phyloP scores from a whole-genome alignment of 2,113 vertebrate species.

The Peromyscus californicus region DNA sequence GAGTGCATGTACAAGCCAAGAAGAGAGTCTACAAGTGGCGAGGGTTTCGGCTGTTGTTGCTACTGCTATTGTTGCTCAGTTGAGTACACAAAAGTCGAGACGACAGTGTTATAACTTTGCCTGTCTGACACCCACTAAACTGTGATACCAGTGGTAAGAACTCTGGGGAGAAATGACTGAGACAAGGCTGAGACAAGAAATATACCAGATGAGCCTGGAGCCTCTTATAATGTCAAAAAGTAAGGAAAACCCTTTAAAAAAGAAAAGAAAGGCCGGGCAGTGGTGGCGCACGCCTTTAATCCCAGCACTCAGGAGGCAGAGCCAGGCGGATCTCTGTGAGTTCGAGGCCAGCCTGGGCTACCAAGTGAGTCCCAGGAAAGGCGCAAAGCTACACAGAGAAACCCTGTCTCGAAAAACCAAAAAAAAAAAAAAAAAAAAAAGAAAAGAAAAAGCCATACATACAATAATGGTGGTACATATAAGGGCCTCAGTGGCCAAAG shows the following conservation, averaged over 20 bases:
- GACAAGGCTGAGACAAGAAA: slow-evolving; percentile 9
- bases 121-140: neutral
- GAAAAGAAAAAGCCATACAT: neutral
- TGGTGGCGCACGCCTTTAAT: too few species aligned
- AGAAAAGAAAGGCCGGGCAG: too few species aligned
- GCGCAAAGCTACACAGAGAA: too few species aligned
- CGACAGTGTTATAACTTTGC: neutral
- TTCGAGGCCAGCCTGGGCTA: too few species aligned
- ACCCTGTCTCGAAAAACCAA: too few species aligned
- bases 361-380: too few species aligned
- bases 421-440: neutral
- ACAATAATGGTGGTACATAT: neutral
- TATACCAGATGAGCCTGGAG: neutral
- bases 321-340: too few species aligned
- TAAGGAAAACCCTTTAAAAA: neutral
- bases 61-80: neutral
- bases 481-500: neutral
- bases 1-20: neutral
- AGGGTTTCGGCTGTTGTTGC: neutral
- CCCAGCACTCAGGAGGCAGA: too few species aligned
- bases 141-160: neutral
- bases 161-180: neutral
- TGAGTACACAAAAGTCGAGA: neutral
- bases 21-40: neutral
- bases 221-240: neutral